Conservation (phyloP, 2,888 invertebrate genomes). For the Galerucella calmariensis region DNA sequence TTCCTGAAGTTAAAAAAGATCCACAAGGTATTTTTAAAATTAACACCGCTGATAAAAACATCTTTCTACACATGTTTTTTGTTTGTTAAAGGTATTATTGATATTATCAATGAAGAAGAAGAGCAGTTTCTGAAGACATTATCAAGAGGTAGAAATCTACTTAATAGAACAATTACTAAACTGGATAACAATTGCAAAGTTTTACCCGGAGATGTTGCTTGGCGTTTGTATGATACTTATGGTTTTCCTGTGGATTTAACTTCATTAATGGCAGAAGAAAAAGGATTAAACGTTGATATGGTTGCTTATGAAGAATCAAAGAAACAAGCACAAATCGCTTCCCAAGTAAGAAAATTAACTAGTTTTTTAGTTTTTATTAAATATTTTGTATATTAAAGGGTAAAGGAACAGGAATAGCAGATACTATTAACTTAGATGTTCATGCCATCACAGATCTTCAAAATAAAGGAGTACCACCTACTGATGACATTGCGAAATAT, state of each 20-base stretch:
- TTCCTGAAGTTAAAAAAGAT: conserved; percentile 87
- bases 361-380: neutral
- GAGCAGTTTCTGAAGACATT: conserved; percentile 96
- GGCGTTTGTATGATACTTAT: conserved; percentile 98
- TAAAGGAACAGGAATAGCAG: conserved; percentile 82
- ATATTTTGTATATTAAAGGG: conserved; percentile 64
- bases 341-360: conserved; percentile 69
- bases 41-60: too few relatives aligned
- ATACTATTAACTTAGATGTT: conserved; percentile 90
- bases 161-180: conserved; percentile 91
- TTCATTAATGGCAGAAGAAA: conserved; percentile 97
- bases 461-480: conserved; percentile 77
- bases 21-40: conserved; percentile 70
- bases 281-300: conserved; percentile 88
- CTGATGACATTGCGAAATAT: conserved; percentile 94
- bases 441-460: conserved; percentile 94
- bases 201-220: conserved; percentile 95
- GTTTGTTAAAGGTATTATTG: conserved; percentile 73
- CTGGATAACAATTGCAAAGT: conserved; percentile 71
- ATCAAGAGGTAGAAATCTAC: conserved; percentile 85
- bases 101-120: conserved; percentile 98
- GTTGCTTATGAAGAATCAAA: conserved; percentile 90
- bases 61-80: too few relatives aligned
- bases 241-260: conserved; percentile 99
- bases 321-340: conserved; percentile 87